Percentiles rank a stretch among this genome's conserved stretches.
Evolutionary conservation across 2,888 invertebrate species (phyloP).

Genomic region (Lobophora halterata): DNA sequence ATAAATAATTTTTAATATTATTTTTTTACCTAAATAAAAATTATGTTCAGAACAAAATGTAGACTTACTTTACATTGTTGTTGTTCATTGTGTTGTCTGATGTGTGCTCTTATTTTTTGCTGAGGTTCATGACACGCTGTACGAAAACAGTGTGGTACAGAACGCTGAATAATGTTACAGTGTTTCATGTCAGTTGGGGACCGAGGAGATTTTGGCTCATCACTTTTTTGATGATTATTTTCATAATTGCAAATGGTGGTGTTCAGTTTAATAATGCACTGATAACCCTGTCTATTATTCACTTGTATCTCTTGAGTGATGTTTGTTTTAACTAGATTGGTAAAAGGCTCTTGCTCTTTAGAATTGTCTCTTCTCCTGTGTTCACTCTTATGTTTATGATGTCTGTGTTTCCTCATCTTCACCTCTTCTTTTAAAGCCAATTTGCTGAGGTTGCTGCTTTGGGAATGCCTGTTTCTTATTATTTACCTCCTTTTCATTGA

Average conservation of each 20-base stretch:
- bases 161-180: not conserved
- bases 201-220: not conserved
- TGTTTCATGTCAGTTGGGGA: not conserved
- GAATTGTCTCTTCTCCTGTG: slow-evolving; percentile 2
- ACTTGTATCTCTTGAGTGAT: slow-evolving; percentile 18
- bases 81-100: slow-evolving; percentile 4
- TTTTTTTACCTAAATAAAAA: too few species aligned
- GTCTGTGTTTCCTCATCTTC: slow-evolving; percentile 6
- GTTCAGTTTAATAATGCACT: slow-evolving; percentile 27
- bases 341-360: too few species aligned
- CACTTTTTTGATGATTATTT: slow-evolving; percentile 4
- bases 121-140: slow-evolving; percentile 1
- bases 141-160: slow-evolving; percentile 10
- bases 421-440: slow-evolving; percentile 1
- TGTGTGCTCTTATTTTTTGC: not conserved
- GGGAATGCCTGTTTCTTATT: too few species aligned
- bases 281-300: slow-evolving; percentile 13
- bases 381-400: slow-evolving; percentile 14
- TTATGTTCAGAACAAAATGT: not conserved
- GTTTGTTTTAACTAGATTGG: slow-evolving; percentile 2
- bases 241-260: slow-evolving; percentile 21
- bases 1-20: too few species aligned
- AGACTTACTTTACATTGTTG: slow-evolving; percentile 13
- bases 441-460: too few species aligned
- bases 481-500: too few species aligned